Base-by-base conservation (phyloP, 2,888 invertebrate genomes). In the Tipula helvola region DNA sequence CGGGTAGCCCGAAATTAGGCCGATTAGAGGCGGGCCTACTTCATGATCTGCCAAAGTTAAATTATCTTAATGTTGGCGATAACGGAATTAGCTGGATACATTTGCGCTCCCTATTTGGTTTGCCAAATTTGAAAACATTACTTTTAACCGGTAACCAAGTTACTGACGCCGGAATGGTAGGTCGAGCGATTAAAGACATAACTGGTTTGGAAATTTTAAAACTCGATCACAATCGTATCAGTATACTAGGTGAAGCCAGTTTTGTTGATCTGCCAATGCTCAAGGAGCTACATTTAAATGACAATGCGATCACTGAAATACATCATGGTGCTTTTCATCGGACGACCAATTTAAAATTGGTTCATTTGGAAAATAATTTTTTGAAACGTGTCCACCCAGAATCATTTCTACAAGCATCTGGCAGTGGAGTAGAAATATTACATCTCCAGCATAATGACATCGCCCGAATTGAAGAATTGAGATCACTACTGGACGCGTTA, bases 261-360 rank as follows among this genome's bases (percentile, higher is more conserved):
- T 96, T 97, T 91, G 95, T 96, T 2, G 96, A 96, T 90, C 92
- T 96, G 87, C 94, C 95, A 0, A 93, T 94, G 89, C 90, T 97
- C 12, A 94, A 94, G 87, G 94, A 94, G 88, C 89, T 97, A 85
- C 93, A 94, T 87, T 90, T 96, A 83, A 94, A 96, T 8, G 93
- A 94, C 88, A 97, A 97, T 90, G 93, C 94, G 84, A 96, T 97
- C 84, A 94, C 94, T 16, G 95, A 96, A 88, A 93, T 97, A 86
- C 94, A 95, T 88, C 95, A 96, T 89, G 96, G 96, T 0, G 95
- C 97, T 2, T 96, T 97, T 89, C 95, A 97, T 89, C 93, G 96
- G 88, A 94, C 96, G 1, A 96, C 96, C 0, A 93, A 93, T 88
- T 90, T 97, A 87, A 94, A 94, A 89, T 93, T 93, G 16, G 93